Percentiles rank a stretch among this genome's conserved stretches.
These are phyloP conservation scores for Neodiprion lecontei DNA, from an alignment of 1,140 invertebrate genomes.

Conservation along the genomic window DNA sequence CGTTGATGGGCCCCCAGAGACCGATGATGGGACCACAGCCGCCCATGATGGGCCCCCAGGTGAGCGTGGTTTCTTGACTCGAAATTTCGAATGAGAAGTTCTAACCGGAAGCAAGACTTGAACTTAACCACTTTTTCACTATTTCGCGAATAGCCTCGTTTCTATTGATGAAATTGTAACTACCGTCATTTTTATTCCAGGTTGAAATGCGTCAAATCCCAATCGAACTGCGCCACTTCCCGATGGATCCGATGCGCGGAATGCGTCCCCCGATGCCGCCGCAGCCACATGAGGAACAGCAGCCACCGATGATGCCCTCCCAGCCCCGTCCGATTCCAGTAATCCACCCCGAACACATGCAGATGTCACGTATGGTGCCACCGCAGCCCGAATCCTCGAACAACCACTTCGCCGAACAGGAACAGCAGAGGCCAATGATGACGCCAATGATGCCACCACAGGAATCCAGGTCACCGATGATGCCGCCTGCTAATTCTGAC, in stretches of 20 bases:
- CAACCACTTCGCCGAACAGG: constrained; percentile 27
- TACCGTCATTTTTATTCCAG: constrained; percentile 22
- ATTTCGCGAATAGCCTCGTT: too few species aligned
- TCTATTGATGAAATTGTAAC: too few species aligned
- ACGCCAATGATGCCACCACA: constrained; percentile 43
- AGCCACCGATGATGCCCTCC: constrained; percentile 43
- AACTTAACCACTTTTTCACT: too few species aligned
- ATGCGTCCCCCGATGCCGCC: constrained; percentile 48
- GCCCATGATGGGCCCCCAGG: constrained; percentile 33
- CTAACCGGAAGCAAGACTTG: too few species aligned
- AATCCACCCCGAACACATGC: constrained; percentile 39
- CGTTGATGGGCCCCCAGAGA: constrained; percentile 32
- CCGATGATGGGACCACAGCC: constrained; percentile 36
- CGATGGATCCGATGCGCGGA: constrained; percentile 40
- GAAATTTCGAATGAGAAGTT: too few species aligned
- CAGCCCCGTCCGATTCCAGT: constrained; percentile 32
- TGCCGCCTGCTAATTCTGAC: constrained; percentile 33
- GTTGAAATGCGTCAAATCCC: constrained; percentile 49
- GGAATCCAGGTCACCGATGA: constrained; percentile 32
- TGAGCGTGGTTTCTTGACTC: not conserved
- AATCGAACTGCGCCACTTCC: constrained; percentile 51
- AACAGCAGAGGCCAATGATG: constrained; percentile 41
- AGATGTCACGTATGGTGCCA: constrained; percentile 47
- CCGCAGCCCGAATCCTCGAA: constrained; percentile 36
- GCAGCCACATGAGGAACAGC: constrained; percentile 40